Evolutionary conservation across 1,140 invertebrate genomes (phyloP), one percentile per base, ranked within the genome.

Genomic region (Epicauta chinensis): DNA sequence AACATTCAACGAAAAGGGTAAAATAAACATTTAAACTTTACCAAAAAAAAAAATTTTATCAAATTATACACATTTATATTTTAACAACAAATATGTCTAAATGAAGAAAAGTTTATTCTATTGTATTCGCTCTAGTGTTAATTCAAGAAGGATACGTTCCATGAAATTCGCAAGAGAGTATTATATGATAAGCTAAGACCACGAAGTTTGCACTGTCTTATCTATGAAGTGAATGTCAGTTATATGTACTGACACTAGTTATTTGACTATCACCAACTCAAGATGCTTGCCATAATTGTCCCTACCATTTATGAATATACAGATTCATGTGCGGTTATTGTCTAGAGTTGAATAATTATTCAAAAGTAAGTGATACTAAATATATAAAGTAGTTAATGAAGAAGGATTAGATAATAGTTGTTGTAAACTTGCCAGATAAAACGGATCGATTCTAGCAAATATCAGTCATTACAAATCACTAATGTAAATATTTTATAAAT

Each of bases 211-310:
- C 42, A 55, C 46, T 50, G 53, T 50, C 46, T 55, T 55, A 55
- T 55, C 53, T 55, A 40, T 44, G 53, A 55, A 50, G 39, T 30
- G 41, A 56, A 51, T 56, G 54, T 42, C 54, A 56, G 54, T 56
- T 56, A 42, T 37, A 41, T 56, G 49, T 52, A 52, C 54, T 56
- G 54, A 56, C 54, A 51, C 50, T 56, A 52, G 54, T 56, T 56
- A 56, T 56, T 56, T 42, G 50, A 49, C 54, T 56, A 47, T 56
- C 54, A 51, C 54, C 51, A 56, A 56, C 54, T 56, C 42, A 39
- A 52, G 32, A 37, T 47, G 43, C 48, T 52, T 32, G 49, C 50
- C 54, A 45, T 48, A 55, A 55, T 55, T n/a, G n/a, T n/a, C n/a
- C n/a, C n/a, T n/a, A n/a, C n/a, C n/a, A 38, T 7, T 23, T 23